Conservation (phyloP, 2,888 invertebrate species). For the Apantesis nais region DNA sequence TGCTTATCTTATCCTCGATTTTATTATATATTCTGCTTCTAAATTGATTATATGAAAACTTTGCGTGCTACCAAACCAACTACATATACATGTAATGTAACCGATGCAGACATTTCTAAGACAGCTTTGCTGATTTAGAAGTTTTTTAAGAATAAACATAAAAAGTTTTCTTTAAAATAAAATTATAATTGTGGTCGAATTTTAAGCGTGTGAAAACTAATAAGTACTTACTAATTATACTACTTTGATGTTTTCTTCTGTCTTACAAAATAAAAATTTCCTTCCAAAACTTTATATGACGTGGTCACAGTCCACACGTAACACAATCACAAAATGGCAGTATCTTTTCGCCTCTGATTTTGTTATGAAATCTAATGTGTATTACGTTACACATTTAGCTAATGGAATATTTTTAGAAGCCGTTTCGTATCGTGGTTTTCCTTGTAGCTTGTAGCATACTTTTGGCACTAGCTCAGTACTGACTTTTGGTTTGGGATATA, state of each 20-base stretch:
- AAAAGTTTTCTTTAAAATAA: too few relatives aligned
- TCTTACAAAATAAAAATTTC: neutral
- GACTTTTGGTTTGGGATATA: neutral
- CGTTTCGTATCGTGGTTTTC: constrained; percentile 37
- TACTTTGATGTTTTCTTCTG: too few relatives aligned
- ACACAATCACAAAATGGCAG: constrained; percentile 62
- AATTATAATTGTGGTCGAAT: neutral
- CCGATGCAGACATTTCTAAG: neutral
- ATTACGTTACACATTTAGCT: constrained; percentile 62
- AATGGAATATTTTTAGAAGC: constrained; percentile 59
- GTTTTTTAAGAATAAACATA: too few relatives aligned
- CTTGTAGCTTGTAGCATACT: constrained; percentile 32
- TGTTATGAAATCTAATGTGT: constrained; percentile 61
- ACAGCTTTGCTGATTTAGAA: too few relatives aligned
- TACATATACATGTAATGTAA: neutral
- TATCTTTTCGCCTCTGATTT: constrained; percentile 62
- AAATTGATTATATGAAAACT: neutral
- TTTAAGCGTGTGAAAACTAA: neutral
- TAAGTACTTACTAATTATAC: neutral
- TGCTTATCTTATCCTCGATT: neutral
- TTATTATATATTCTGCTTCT: neutral
- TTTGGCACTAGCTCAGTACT: constrained; percentile 27
- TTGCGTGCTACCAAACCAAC: neutral
- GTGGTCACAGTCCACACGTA: constrained; percentile 36
- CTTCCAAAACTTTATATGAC: constrained; percentile 38